Base-by-base conservation (phyloP, 2,888 invertebrate genomes). In the Conomelus anceps region DNA sequence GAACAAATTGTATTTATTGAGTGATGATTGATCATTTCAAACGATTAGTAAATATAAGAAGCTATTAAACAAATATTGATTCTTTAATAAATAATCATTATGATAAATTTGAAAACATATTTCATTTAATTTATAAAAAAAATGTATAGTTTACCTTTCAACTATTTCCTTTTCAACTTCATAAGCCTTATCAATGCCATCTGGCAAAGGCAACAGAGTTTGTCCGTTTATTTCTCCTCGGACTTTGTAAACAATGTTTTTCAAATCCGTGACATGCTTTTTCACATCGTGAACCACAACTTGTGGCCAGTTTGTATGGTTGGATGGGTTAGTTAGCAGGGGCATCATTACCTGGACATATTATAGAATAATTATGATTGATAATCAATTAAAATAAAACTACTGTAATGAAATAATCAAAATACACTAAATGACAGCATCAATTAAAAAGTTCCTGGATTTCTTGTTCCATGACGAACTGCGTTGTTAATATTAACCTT, bases 171-270 rank as follows among this genome's bases (percentile, higher is more conserved):
- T 87, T 86, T 89, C 84, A 13, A 89, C 90, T 85, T 91, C 94
- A 92, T 95, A 96, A 24, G 97, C 95, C 89, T 94, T 94, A 91
- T 96, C 96, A 0, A 96, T 95, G 3, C 96, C 96, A 91, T 96
- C 95, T 0, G 98, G 98, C 94, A 98, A 95, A 0, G 98, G 97
- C 26, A 98, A 94, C 91, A 98, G 95, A 0, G 97, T 98, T 93
- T 97, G 96, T 91, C 98, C 98, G 87, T 96, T 95, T 93, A 98
- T 96, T 92, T 97, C 96, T 0, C 98, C 98, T 93, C 95, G 96
- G 88, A 97, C 93, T 94, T 97, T 96, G 92, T 96, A 96, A 92
- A 97, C 95, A 89, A 95, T 94, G 92, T 95, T 96, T 91, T 96
- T 95, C 91, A 97, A 94, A 9, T 95, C 94, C 91, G 96, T 95